phyloP scores from a whole-genome alignment of 1,140 invertebrate genomes.

The Ericerus pela region DNA sequence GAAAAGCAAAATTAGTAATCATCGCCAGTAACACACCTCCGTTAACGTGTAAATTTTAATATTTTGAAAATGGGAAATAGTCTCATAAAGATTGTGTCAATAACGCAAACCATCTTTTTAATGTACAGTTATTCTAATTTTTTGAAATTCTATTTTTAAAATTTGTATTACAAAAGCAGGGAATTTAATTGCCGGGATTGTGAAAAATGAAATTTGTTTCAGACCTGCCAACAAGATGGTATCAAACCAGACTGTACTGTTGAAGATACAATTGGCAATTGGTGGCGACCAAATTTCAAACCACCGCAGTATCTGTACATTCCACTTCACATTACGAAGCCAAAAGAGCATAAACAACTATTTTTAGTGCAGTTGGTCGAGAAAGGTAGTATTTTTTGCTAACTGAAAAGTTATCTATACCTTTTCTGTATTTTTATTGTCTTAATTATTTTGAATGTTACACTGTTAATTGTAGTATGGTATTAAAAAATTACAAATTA shows the following conservation, averaged over 20 bases:
- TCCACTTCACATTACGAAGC: slow-evolving; percentile 97
- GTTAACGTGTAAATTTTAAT: too few species aligned
- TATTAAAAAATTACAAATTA: slow-evolving; percentile 98
- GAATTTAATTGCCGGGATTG: too few species aligned
- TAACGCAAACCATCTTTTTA: too few species aligned
- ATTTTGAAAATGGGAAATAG: too few species aligned
- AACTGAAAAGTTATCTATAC: neutral
- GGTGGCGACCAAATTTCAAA: slow-evolving; percentile 99
- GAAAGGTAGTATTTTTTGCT: slow-evolving; percentile 52
- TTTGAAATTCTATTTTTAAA: too few species aligned
- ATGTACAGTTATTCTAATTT: too few species aligned
- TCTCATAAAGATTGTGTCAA: too few species aligned
- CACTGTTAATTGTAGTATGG: slow-evolving; percentile 93
- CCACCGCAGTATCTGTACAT: slow-evolving; percentile 98
- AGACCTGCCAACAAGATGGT: slow-evolving; percentile 91
- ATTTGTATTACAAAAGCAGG: too few species aligned
- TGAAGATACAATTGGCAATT: slow-evolving; percentile 97
- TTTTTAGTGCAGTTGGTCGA: slow-evolving; percentile 96
- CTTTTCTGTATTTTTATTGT: too few species aligned
- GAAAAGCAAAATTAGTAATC: too few species aligned
- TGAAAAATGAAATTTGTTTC: too few species aligned
- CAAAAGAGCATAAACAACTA: slow-evolving; percentile 95
- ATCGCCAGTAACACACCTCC: too few species aligned
- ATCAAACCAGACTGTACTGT: slow-evolving; percentile 94
- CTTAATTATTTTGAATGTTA: slow-evolving; percentile 30